Evolutionary conservation across 2,797 vertebrate genomes (phyloP).

Genomic region (Lithobates pipiens): DNA sequence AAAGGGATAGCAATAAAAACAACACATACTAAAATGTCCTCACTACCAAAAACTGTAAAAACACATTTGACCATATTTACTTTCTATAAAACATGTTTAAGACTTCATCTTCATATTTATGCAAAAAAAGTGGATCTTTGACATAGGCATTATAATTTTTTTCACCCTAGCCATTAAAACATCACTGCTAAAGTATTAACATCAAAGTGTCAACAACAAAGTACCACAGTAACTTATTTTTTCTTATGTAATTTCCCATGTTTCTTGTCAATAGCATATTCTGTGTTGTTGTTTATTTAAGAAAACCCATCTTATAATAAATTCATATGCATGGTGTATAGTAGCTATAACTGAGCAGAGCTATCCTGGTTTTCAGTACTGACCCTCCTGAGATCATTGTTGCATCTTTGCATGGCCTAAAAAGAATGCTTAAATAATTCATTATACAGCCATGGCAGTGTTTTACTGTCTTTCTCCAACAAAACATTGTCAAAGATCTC

Average conservation of each 20-base stretch:
- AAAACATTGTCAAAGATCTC: conserved; percentile 31
- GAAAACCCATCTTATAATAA: background rate
- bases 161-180: background rate
- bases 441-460: conserved; percentile 10
- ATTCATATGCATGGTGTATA: background rate
- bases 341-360: background rate
- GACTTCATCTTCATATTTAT: no score
- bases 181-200: background rate
- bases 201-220: background rate
- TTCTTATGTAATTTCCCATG: no score
- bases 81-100: no score
- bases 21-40: no score
- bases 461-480: conserved; percentile 7
- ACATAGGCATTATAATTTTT: background rate
- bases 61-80: no score
- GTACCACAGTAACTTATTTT: background rate
- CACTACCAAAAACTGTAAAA: no score
- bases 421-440: conserved; percentile 11
- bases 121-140: no score
- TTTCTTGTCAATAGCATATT: background rate
- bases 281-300: background rate
- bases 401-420: conserved; percentile 14
- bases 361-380: background rate
- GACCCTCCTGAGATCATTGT: conserved; percentile 2
- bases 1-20: no score